Percentiles rank a stretch among this genome's conserved stretches.
These are phyloP conservation scores for Rhynchomys soricoides DNA, from an alignment of 2,113 vertebrate genomes.

Conservation along the genomic window DNA sequence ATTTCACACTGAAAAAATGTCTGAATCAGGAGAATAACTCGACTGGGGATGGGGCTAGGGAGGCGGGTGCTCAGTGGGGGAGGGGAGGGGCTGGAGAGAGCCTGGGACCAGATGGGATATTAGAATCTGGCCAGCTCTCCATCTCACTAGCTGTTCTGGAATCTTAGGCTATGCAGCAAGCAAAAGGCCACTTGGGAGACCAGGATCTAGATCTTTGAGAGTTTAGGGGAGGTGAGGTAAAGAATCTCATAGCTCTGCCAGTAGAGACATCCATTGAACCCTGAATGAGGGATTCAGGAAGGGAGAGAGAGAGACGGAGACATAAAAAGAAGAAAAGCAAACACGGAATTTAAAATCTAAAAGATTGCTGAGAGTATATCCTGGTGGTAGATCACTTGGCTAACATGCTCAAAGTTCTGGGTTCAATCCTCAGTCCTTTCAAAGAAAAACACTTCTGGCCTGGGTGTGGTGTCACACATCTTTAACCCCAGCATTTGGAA, in stretches of 20 bases:
- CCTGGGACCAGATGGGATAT: neutral
- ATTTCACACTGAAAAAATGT: conserved; percentile 80
- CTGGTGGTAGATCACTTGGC: neutral
- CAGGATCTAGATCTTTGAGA: neutral
- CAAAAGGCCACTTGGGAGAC: neutral
- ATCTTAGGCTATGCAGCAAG: neutral
- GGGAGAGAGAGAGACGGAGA: neutral
- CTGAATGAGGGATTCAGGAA: neutral
- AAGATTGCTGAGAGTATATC: neutral
- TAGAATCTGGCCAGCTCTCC: neutral
- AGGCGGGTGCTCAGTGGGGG: neutral
- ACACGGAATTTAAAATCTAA: neutral
- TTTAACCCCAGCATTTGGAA: neutral
- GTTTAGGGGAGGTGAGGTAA: too few species aligned
- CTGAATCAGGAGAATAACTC: conserved; percentile 75
- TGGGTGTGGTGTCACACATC: neutral
- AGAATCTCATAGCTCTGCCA: neutral
- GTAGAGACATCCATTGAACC: neutral
- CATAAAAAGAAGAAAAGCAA: neutral
- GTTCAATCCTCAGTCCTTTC: neutral
- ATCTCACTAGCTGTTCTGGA: neutral
- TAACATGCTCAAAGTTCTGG: neutral
- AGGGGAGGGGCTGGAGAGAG: neutral
- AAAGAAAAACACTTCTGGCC: neutral
- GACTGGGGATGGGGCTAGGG: conserved; percentile 36